phyloP scores from a whole-genome alignment of 2,113 vertebrate species.

The Clarias batrachus region DNA sequence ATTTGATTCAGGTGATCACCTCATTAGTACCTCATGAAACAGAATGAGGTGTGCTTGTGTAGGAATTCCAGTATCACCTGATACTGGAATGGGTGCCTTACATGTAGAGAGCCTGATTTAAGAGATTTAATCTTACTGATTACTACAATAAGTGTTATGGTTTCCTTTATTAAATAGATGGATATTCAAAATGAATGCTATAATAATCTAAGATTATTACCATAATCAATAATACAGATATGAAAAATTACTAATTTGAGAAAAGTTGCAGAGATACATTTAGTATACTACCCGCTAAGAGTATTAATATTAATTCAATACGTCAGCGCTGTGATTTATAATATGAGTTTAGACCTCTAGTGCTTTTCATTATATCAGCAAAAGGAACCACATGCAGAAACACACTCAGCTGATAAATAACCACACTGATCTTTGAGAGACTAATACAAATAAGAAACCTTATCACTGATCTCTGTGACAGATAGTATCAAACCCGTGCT shows the following conservation, averaged over 20 bases:
- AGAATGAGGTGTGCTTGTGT: too few relatives aligned
- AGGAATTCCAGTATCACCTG: too few relatives aligned
- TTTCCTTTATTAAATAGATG: neutral
- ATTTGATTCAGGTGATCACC: too few relatives aligned
- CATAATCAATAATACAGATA: too few relatives aligned
- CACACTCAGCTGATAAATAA: neutral
- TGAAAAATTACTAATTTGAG: too few relatives aligned
- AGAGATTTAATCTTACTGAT: neutral
- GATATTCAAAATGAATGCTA: neutral
- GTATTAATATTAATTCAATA: neutral
- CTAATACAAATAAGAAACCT: neutral
- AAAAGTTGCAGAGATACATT: neutral
- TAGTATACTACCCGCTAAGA: neutral
- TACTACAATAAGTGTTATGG: neutral
- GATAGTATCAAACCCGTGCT: too few relatives aligned
- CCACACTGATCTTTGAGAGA: neutral
- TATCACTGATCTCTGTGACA: too few relatives aligned
- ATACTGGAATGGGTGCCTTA: too few relatives aligned
- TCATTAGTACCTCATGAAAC: too few relatives aligned
- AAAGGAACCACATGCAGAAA: neutral
- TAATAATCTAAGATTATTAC: neutral
- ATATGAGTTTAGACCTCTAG: neutral
- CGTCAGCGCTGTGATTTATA: neutral
- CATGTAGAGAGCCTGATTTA: too few relatives aligned
- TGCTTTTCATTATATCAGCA: neutral